Conservation (phyloP, 2,888 invertebrate species). For the Nephrocerus scutellatus region DNA sequence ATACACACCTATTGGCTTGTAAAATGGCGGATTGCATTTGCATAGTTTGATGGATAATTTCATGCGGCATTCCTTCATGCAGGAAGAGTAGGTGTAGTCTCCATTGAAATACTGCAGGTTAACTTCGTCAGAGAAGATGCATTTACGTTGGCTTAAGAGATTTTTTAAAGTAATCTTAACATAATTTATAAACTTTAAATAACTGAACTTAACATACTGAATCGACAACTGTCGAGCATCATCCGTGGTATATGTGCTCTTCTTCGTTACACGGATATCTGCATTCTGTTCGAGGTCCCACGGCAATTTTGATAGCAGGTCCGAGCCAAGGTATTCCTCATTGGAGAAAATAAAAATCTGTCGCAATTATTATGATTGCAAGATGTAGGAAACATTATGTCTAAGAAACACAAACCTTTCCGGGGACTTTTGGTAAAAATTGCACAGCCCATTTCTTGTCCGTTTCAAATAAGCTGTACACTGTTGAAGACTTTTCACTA, state of each 20-base stretch:
- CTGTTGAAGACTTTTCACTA: conserved; percentile 31
- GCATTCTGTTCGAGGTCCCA: conserved; percentile 53
- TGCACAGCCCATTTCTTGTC: conserved; percentile 47
- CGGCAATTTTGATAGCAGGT: conserved; percentile 61
- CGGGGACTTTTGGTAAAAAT: conserved; percentile 38
- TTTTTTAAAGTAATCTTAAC: no score
- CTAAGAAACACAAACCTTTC: conserved; percentile 26
- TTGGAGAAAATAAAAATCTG: conserved; percentile 54
- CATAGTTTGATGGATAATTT: conserved; percentile 56
- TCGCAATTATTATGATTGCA: background rate
- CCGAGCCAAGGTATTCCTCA: conserved; percentile 63
- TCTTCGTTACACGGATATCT: conserved; percentile 55
- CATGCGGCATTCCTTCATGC: conserved; percentile 69
- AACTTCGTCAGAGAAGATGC: conserved; percentile 64
- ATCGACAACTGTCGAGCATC: conserved; percentile 63
- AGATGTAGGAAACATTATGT: background rate
- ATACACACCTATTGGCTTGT: conserved; percentile 55
- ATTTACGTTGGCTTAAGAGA: conserved; percentile 56
- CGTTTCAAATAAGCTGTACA: conserved; percentile 46
- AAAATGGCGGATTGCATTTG: conserved; percentile 67
- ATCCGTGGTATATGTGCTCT: conserved; percentile 69
- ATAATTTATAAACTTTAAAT: no score
- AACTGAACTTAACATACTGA: conserved; percentile 25
- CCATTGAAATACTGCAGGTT: conserved; percentile 53
- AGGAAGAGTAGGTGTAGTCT: conserved; percentile 63